Conservation (phyloP, 2,113 vertebrate genomes). For the Elanus axillaris region DNA sequence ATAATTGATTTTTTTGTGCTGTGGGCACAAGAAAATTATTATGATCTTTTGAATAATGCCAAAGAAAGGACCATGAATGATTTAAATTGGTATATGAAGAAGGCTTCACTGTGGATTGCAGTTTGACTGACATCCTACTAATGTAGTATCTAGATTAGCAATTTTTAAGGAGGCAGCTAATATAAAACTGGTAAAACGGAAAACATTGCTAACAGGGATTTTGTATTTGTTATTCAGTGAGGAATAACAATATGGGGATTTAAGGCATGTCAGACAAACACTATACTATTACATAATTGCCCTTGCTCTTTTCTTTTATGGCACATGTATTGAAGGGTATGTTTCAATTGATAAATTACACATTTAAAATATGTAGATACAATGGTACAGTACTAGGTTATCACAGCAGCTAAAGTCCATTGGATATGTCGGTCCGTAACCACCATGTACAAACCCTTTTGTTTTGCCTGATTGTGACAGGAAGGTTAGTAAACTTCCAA, state of each 20-base stretch:
- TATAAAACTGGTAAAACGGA: conserved; percentile 76
- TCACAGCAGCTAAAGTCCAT: conserved; percentile 26
- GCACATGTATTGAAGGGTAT: conserved; percentile 68
- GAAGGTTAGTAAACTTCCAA: conserved; percentile 52
- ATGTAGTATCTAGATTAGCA: conserved; percentile 91
- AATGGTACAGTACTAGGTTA: conserved; percentile 48
- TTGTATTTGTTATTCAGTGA: conserved; percentile 69
- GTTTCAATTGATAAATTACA: conserved; percentile 74
- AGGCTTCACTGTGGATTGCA: conserved; percentile 87
- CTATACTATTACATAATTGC: conserved; percentile 74
- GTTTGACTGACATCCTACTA: conserved; percentile 95
- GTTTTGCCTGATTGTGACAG: conserved; percentile 26
- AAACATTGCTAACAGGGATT: conserved; percentile 69
- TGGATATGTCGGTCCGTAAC: conserved; percentile 4
- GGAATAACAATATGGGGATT: conserved; percentile 72
- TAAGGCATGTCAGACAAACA: conserved; percentile 69
- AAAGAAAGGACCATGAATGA: conserved; percentile 98
- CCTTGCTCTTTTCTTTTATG: conserved; percentile 67
- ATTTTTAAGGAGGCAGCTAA: conserved; percentile 85
- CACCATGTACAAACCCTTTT: neutral
- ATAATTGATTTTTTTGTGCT: conserved; percentile 99
- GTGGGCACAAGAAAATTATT: conserved; percentile 99
- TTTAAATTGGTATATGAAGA: conserved; percentile 99
- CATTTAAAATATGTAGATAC: conserved; percentile 70
- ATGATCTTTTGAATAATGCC: conserved; percentile 99